Evolutionary conservation across 2,113 vertebrate species (phyloP), one percentile per base, ranked within the genome.

Genomic region (Microtus pennsylvanicus): DNA sequence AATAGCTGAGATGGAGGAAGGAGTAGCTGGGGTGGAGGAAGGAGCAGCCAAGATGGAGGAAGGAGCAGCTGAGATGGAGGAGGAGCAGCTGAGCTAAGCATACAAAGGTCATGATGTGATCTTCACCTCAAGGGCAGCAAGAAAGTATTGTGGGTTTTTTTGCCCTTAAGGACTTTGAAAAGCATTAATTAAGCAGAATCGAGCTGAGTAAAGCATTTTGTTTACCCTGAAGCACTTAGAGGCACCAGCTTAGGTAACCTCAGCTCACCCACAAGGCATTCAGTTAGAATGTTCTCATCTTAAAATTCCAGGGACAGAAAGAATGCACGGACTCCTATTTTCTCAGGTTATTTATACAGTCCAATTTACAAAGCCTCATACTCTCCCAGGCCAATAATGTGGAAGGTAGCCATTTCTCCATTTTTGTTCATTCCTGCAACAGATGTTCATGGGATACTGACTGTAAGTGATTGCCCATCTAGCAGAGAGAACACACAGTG

Each of bases 141-240:
- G 65, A 94, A 42, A 21, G 61, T 13, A 13, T 80, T 13, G 33
- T 22, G 33, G 12, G 81, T 42, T 92, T 50, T 85, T 52, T 80
- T 1, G 61, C 0, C 0, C 42, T n/a, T 45, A 94, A 88, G 86
- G 80, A 72, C 13, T 86, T 65, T 69, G 65, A 72, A 90, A 94
- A 80, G 45, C 42, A 72, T 70, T 86, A 67, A 94, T 94, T 61
- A 93, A 67, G 52, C 33, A 58, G 47, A 91, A 93, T 83, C 70
- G 21, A 55, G 52, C 28, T 85, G 55, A 83, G 58, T 26, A 38
- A 61, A 55, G 10, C 17, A 35, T 77, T 88, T 81, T 87, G 65
- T 70, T 70, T 50, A 70, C 21, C 85, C 52, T 67, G 33, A 21
- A 72, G 75, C 65, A 42, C 70, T 88, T 67, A 92, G 85, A 69